Evolutionary conservation across 2,113 vertebrate genomes (phyloP), one percentile per base, ranked within the genome.

Genomic region (Halichoeres trimaculatus): DNA sequence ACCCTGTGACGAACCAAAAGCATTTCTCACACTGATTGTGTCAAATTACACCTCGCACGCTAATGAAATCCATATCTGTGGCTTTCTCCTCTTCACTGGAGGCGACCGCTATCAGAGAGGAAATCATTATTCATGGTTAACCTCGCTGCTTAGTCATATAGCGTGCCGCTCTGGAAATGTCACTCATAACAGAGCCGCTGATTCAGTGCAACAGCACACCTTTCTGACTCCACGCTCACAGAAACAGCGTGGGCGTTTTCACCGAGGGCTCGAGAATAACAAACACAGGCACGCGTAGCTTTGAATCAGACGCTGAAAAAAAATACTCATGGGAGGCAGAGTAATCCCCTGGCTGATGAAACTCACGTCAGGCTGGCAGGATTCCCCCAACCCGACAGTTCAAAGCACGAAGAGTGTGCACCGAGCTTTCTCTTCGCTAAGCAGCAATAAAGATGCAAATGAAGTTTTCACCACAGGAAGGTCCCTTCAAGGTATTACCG

Each of bases 371-470:
- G 52, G 10, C 13, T 20, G 17, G 26, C 53, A 60, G 67, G 53
- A 48, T 64, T 81, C 30, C 30, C 72, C 36, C 26, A 60, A 52
- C 30, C 41, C 24, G 41, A 55, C 4, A 23, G 38, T 64, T 43
- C 14, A 2, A 65, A 30, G 47, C 47, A 5, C 22, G 59, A 56
- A 35, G 52, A 76, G 52, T 16, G 19, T 26, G 13, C 35, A 54
- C 64, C 74, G 51, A 22, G 34, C 17, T 10, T 57, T 34, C 10
- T 1, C 20, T 47, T n/a, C 20, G 68, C 41, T 54, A 70, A 87
- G 65, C 8, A 70, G 74, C 62, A 85, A 84, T 80, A 80, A 85
- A 84, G 30, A 87, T 85, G 85, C 75, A 78, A 80, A 89, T 70
- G 35, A 38, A 68, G 17, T 70, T 87, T 65, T 83, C 17, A 13